These are phyloP conservation scores for Cheilosia variabilis DNA, from an alignment of 2,888 invertebrate genomes.

Conservation along the genomic window DNA sequence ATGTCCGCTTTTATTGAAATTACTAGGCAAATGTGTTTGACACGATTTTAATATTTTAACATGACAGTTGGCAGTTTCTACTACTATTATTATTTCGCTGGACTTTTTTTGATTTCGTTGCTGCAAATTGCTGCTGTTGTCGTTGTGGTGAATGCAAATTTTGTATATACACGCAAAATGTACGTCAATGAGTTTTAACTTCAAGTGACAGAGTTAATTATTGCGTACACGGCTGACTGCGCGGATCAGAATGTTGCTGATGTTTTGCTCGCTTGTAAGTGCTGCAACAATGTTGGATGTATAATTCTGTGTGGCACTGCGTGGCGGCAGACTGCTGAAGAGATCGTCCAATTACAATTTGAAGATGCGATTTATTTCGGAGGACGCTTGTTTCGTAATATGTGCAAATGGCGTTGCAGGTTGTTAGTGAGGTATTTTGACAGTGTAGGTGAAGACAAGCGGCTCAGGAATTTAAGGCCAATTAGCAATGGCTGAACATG, in stretches of 20 bases:
- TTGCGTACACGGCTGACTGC: conserved; percentile 60
- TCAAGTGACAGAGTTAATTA: conserved; percentile 58
- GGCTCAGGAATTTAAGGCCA: conserved; percentile 30
- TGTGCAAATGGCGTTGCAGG: neutral
- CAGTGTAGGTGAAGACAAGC: conserved; percentile 48
- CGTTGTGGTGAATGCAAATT: conserved; percentile 11
- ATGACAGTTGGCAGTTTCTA: conserved; percentile 66
- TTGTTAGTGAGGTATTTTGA: neutral
- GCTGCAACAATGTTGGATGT: conserved; percentile 58
- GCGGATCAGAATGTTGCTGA: conserved; percentile 46
- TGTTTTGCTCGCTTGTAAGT: conserved; percentile 11
- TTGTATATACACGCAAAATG: neutral
- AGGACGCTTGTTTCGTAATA: conserved; percentile 23
- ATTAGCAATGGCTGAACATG: conserved; percentile 26
- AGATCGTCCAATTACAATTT: conserved; percentile 44
- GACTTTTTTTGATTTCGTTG: neutral
- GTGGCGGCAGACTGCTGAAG: conserved; percentile 3
- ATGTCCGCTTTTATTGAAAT: conserved; percentile 61
- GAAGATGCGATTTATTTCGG: conserved; percentile 47
- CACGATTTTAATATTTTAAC: conserved; percentile 71
- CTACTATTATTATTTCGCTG: conserved; percentile 44
- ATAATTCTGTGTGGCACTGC: conserved; percentile 26
- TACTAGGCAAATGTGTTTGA: conserved; percentile 66
- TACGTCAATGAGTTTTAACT: conserved; percentile 34
- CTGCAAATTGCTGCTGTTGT: neutral